A percentile compares a stretch with the other conserved stretches of the same genome.
These are phyloP conservation scores for Dicycla oo DNA, from an alignment of 2,888 invertebrate species.

Conservation along the genomic window DNA sequence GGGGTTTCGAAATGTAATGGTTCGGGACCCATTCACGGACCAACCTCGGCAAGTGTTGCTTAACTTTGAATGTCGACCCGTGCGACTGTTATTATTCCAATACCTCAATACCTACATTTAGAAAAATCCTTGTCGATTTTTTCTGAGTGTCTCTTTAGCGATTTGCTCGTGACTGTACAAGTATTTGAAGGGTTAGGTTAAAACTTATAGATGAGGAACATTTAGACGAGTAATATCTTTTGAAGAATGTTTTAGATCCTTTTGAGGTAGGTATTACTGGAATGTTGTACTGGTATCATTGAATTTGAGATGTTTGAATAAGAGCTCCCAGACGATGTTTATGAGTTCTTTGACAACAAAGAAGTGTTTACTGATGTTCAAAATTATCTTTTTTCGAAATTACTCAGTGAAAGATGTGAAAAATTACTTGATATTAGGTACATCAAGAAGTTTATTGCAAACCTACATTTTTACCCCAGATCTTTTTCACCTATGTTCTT, in stretches of 20 bases:
- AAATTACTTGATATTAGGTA: neutral
- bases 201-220: slow-evolving; percentile 26
- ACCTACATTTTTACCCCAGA: neutral
- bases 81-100: neutral
- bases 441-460: neutral
- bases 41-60: too few species aligned
- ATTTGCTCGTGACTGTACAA: slow-evolving; percentile 15
- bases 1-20: too few species aligned
- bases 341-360: neutral
- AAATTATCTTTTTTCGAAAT: slow-evolving; percentile 17
- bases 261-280: slow-evolving; percentile 11
- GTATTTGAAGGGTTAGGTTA: slow-evolving; percentile 26
- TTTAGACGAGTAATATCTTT: slow-evolving; percentile 37
- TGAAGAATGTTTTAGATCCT: slow-evolving; percentile 32
- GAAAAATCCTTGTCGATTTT: neutral
- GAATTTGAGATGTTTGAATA: slow-evolving; percentile 9
- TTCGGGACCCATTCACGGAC: too few species aligned
- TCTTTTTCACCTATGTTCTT: neutral
- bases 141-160: neutral
- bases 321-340: slow-evolving; percentile 12
- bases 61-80: too few species aligned
- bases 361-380: slow-evolving; percentile 13
- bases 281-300: neutral
- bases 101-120: too few species aligned
- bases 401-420: neutral